Evolutionary conservation across 2,113 vertebrate species (phyloP).

Genomic region (Siniperca chuatsi): DNA sequence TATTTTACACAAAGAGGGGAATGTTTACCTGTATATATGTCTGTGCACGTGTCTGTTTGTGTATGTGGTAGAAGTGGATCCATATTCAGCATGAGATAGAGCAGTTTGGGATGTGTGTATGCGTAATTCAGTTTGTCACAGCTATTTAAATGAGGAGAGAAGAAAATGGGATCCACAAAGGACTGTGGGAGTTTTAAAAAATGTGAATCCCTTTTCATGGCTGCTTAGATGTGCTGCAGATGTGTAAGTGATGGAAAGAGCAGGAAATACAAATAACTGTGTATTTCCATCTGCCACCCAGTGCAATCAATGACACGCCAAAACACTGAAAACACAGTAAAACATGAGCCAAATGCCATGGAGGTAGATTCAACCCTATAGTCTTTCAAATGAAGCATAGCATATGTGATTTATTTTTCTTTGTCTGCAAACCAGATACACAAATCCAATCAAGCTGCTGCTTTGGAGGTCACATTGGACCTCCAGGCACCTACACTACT

Average conservation of each 20-base stretch:
- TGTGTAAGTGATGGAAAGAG: constrained; percentile 37
- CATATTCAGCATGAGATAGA: constrained; percentile 33
- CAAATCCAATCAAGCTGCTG: constrained; percentile 56
- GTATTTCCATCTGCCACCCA: constrained; percentile 35
- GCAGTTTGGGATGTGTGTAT: constrained; percentile 37
- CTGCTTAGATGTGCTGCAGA: constrained; percentile 58
- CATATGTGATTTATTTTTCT: constrained; percentile 14
- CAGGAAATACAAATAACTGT: constrained; percentile 19
- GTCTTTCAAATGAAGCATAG: constrained; percentile 10
- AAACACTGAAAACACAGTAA: constrained; percentile 18
- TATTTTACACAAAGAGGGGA: not conserved
- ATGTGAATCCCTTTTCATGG: constrained; percentile 71
- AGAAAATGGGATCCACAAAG: constrained; percentile 58
- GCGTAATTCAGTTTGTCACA: constrained; percentile 63
- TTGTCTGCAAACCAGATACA: constrained; percentile 31
- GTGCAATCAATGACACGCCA: constrained; percentile 23
- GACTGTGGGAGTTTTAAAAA: constrained; percentile 40
- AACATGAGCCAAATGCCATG: constrained; percentile 28
- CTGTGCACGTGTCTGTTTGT: not conserved
- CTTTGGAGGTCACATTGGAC: constrained; percentile 28
- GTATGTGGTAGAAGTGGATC: not conserved
- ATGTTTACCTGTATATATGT: not conserved
- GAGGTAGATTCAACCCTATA: constrained; percentile 28
- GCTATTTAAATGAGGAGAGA: constrained; percentile 52
- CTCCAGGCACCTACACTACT: constrained; percentile 12